phyloP scores from a whole-genome alignment of 2,888 invertebrate genomes.

The Actias luna region DNA sequence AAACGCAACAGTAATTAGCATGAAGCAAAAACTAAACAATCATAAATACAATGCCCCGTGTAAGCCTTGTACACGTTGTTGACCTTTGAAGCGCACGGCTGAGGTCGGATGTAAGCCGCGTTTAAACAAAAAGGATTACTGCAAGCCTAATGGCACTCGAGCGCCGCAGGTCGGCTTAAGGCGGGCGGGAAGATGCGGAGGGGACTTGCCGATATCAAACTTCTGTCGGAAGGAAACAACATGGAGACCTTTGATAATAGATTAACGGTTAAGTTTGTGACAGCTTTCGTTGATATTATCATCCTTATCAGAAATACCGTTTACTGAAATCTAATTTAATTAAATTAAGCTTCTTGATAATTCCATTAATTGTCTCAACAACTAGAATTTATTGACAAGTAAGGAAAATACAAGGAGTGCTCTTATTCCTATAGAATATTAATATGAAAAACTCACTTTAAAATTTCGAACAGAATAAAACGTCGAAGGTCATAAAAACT shows the following conservation, averaged over 20 bases:
- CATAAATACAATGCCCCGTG: not conserved
- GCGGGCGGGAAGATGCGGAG: slow-evolving; percentile 14
- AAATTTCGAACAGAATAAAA: no score
- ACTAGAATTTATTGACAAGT: no score
- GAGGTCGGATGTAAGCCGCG: slow-evolving; percentile 18
- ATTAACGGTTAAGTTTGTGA: not conserved
- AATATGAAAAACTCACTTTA: no score
- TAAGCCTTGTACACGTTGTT: not conserved
- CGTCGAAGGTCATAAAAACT: no score
- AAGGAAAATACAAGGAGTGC: no score
- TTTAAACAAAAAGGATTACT: slow-evolving; percentile 37
- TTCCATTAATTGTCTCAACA: no score
- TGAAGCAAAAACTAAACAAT: not conserved
- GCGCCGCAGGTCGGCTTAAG: slow-evolving; percentile 29
- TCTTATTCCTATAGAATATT: no score
- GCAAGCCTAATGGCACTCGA: slow-evolving; percentile 32
- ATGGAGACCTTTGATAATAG: not conserved
- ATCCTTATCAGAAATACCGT: not conserved
- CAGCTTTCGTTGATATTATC: not conserved
- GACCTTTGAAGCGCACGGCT: slow-evolving; percentile 1
- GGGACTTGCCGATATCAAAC: not conserved
- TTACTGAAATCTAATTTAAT: not conserved
- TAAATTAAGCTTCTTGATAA: no score
- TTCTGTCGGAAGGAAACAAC: not conserved
- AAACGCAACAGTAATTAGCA: not conserved